Evolutionary conservation across 2,113 vertebrate species (phyloP).

Genomic region (Phalacrocorax brasilianus): DNA sequence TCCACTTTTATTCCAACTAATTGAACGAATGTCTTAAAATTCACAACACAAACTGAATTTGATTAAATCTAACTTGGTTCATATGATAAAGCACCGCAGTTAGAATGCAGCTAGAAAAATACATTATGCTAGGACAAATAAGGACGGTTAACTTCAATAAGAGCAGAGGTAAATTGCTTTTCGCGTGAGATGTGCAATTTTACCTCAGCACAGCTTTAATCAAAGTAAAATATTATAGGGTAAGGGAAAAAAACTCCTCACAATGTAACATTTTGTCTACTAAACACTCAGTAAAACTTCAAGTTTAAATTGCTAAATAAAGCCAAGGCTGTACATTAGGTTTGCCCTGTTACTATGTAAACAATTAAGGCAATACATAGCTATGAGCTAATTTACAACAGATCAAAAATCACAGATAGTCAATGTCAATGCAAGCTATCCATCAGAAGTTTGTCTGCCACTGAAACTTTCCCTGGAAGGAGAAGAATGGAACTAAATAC

Average conservation of each 20-base stretch:
- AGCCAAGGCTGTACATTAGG: not conserved
- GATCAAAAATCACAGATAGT: not conserved
- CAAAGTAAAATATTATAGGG: slow-evolving; percentile 60
- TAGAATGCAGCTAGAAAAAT: slow-evolving; percentile 48
- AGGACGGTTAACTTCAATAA: slow-evolving; percentile 56
- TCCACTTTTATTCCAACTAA: slow-evolving; percentile 64
- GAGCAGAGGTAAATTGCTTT: slow-evolving; percentile 69
- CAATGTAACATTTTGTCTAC: slow-evolving; percentile 52
- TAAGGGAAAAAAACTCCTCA: not conserved
- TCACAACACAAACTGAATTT: slow-evolving; percentile 60
- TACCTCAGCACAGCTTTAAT: slow-evolving; percentile 68
- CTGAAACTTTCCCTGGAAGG: slow-evolving; percentile 11
- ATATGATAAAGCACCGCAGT: slow-evolving; percentile 59
- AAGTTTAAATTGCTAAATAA: slow-evolving; percentile 53
- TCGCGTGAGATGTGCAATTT: slow-evolving; percentile 25
- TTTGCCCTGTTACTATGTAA: slow-evolving; percentile 30
- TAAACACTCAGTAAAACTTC: slow-evolving; percentile 40
- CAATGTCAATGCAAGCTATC: not conserved
- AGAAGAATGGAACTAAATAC: not conserved
- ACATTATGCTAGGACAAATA: slow-evolving; percentile 44
- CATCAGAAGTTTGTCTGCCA: not conserved
- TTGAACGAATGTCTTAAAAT: slow-evolving; percentile 60
- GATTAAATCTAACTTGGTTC: slow-evolving; percentile 66
- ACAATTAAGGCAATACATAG: not conserved
- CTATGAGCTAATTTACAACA: not conserved